Conservation (phyloP, 1,140 invertebrate species). For the Atopsyche davidsoni region DNA sequence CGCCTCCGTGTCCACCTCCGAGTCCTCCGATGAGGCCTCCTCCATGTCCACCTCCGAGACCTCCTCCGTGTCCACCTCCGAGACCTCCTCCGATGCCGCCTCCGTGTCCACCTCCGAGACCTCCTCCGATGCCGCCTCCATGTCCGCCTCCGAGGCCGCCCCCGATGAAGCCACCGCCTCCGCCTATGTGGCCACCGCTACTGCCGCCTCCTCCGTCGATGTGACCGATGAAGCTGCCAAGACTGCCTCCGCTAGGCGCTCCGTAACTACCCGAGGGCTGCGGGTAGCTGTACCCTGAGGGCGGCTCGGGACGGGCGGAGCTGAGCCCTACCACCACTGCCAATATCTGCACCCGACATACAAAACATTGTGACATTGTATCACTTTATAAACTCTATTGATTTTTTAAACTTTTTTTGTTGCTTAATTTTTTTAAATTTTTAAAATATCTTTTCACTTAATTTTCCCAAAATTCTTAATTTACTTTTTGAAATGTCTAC, state of each 20-base stretch:
- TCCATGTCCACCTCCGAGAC: conserved; percentile 31
- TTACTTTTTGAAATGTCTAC: too few species aligned
- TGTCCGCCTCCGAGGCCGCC: conserved; percentile 30
- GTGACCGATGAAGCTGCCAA: conserved; percentile 9
- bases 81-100: conserved; percentile 24
- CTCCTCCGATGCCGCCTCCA: conserved; percentile 21
- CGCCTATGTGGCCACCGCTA: conserved; percentile 5
- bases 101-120: conserved; percentile 30
- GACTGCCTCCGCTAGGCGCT: conserved; percentile 31
- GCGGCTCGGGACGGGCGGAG: conserved; percentile 42
- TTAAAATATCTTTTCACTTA: too few species aligned
- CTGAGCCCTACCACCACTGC: conserved; percentile 41
- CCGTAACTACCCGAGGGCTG: conserved; percentile 38
- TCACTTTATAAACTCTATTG: neutral
- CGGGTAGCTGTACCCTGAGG: conserved; percentile 44
- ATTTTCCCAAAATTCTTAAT: too few species aligned
- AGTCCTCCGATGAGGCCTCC: conserved; percentile 32
- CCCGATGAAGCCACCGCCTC: conserved; percentile 1
- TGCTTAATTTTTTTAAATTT: too few species aligned
- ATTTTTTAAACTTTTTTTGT: too few species aligned
- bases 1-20: conserved; percentile 24
- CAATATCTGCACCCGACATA: conserved; percentile 42
- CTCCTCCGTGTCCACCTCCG: conserved; percentile 19
- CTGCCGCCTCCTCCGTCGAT: conserved; percentile 1
- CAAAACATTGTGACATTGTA: too few species aligned